Percentiles rank a stretch among this genome's conserved stretches.
phyloP scores from a whole-genome alignment of 1,140 invertebrate genomes.

The Goniozus legneri region DNA sequence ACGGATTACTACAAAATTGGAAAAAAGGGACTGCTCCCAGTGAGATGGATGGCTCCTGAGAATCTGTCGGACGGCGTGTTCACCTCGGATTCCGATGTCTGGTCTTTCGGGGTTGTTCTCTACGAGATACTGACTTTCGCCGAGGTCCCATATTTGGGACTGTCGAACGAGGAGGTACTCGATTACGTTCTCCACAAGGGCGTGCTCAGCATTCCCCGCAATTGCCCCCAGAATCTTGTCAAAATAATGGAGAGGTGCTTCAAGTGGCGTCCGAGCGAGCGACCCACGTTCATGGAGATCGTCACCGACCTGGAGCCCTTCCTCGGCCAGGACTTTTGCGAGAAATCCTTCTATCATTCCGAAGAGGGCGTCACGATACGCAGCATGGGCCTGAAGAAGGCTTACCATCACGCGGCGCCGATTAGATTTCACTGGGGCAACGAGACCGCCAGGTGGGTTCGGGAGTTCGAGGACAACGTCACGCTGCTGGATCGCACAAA shows the following conservation, averaged over 20 bases:
- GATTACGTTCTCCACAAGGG: slow-evolving; percentile 66
- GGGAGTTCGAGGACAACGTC: slow-evolving; percentile 43
- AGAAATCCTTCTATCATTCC: slow-evolving; percentile 57
- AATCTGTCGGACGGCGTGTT: slow-evolving; percentile 72
- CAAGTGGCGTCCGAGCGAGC: slow-evolving; percentile 47
- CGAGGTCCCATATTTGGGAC: slow-evolving; percentile 70
- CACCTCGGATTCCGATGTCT: slow-evolving; percentile 71
- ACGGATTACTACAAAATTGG: slow-evolving; percentile 72
- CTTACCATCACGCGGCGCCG: slow-evolving; percentile 36
- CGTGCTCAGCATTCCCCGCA: slow-evolving; percentile 61
- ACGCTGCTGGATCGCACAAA: slow-evolving; percentile 38
- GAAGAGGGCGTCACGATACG: slow-evolving; percentile 45
- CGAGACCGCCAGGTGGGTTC: slow-evolving; percentile 41
- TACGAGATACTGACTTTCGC: slow-evolving; percentile 76
- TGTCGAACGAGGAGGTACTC: slow-evolving; percentile 62
- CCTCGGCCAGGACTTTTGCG: slow-evolving; percentile 45
- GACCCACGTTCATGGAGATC: slow-evolving; percentile 52
- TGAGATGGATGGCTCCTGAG: slow-evolving; percentile 75
- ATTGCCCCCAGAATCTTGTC: slow-evolving; percentile 48
- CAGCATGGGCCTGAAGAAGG: slow-evolving; percentile 32
- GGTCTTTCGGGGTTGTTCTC: slow-evolving; percentile 72
- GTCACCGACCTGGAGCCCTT: slow-evolving; percentile 51
- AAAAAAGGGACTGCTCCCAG: slow-evolving; percentile 63
- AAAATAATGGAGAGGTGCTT: slow-evolving; percentile 53
- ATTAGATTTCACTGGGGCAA: slow-evolving; percentile 41